Evolutionary conservation across 2,888 invertebrate genomes (phyloP).

Genomic region (Spodoptera exigua): DNA sequence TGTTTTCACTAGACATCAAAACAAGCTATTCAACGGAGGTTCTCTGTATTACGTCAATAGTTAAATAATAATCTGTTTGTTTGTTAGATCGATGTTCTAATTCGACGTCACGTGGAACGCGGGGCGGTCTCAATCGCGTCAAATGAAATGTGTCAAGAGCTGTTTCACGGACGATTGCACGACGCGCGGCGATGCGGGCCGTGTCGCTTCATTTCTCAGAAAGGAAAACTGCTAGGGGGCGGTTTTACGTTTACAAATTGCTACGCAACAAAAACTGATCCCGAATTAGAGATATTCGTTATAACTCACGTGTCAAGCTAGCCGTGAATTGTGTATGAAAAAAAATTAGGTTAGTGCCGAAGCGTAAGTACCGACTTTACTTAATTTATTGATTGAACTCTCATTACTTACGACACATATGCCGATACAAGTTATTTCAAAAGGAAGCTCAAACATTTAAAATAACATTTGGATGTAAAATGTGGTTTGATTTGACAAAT

Average conservation of each 20-base stretch:
- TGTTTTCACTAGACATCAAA: constrained; percentile 33
- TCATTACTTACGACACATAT: neutral
- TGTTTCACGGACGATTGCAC: constrained; percentile 85
- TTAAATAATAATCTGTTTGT: constrained; percentile 62
- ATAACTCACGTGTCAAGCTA: constrained; percentile 9
- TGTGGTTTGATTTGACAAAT: constrained; percentile 72
- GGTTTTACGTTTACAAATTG: constrained; percentile 57
- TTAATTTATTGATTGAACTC: too few species aligned
- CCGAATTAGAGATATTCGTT: constrained; percentile 28
- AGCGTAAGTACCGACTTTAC: too few species aligned
- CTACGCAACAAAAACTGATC: constrained; percentile 43
- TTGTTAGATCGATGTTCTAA: constrained; percentile 70
- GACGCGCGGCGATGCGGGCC: constrained; percentile 58
- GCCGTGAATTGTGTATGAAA: neutral
- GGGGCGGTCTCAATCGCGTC: constrained; percentile 66
- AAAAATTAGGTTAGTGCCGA: neutral
- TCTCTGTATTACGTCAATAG: constrained; percentile 50
- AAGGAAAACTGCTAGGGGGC: constrained; percentile 58
- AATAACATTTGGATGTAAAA: constrained; percentile 52
- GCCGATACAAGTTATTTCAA: neutral
- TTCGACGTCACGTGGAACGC: constrained; percentile 70
- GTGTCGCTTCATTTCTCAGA: constrained; percentile 59
- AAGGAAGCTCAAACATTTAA: constrained; percentile 26
- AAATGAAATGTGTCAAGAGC: constrained; percentile 86
- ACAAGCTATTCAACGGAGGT: constrained; percentile 27